A percentile compares a stretch with the other conserved stretches of the same genome.
phyloP scores from a whole-genome alignment of 2,797 vertebrate species.

The Pristis pectinata region DNA sequence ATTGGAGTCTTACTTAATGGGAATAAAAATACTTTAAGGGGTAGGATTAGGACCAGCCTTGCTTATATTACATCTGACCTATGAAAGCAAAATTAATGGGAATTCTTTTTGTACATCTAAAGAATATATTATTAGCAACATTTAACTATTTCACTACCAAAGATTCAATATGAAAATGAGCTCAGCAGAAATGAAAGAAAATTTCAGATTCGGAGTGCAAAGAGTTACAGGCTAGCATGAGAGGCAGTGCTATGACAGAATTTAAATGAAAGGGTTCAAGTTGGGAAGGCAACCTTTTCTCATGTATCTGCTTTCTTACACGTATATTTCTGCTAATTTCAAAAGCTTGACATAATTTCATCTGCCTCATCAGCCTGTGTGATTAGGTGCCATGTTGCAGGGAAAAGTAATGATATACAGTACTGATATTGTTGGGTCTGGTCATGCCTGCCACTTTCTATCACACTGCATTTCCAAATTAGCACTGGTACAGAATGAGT shows the following conservation, averaged over 20 bases:
- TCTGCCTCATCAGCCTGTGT: background rate
- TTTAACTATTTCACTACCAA: background rate
- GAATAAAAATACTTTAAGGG: no score
- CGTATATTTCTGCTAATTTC: background rate
- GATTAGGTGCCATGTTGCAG: background rate
- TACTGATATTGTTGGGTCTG: background rate
- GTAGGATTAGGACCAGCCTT: background rate
- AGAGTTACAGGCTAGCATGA: background rate
- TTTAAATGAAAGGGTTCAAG: background rate
- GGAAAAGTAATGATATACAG: background rate
- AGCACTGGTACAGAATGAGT: background rate
- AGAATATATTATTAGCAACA: background rate
- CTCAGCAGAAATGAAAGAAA: background rate
- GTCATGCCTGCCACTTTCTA: background rate
- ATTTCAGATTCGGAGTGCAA: background rate
- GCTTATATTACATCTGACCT: no score
- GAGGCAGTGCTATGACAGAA: no score
- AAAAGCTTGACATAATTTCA: background rate
- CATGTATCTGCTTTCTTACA: background rate
- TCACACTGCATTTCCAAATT: constrained; percentile 5
- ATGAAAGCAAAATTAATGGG: background rate
- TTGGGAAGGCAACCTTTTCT: background rate
- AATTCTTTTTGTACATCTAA: background rate
- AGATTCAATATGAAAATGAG: background rate
- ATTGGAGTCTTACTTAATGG: no score